These are phyloP conservation scores for Oceanodroma tethys DNA, from an alignment of 2,113 vertebrate genomes.

Conservation along the genomic window DNA sequence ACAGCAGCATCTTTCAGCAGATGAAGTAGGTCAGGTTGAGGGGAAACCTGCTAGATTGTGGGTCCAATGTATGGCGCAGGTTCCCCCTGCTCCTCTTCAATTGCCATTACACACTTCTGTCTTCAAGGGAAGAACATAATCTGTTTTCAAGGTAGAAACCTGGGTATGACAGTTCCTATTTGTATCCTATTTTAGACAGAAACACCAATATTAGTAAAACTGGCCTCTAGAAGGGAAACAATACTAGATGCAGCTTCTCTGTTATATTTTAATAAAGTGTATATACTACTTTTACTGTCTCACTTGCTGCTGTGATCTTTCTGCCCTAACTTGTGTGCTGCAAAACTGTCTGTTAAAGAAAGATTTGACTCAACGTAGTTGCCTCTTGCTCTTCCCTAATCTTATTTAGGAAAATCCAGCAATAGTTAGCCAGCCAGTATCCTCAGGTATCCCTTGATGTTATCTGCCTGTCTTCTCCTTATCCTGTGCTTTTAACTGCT, in stretches of 20 bases:
- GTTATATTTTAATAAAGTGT: not conserved
- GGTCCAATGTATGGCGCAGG: not conserved
- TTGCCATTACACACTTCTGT: not conserved
- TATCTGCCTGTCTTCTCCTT: constrained; percentile 19
- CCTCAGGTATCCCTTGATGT: not conserved
- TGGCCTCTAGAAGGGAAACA: not conserved
- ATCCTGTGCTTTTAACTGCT: not conserved
- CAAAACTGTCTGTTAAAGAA: not conserved
- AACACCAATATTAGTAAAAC: not conserved
- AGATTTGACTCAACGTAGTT: not conserved
- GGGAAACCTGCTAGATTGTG: not conserved
- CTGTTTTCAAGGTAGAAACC: not conserved
- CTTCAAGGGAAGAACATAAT: not conserved
- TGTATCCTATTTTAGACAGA: not conserved
- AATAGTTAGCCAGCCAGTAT: not conserved
- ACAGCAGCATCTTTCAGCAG: not conserved
- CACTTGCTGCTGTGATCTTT: not conserved
- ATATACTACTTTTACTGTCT: not conserved
- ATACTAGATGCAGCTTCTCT: not conserved
- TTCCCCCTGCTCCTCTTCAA: not conserved
- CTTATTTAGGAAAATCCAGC: not conserved
- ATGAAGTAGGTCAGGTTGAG: not conserved
- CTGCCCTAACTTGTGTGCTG: not conserved
- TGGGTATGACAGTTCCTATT: not conserved
- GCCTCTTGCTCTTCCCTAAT: not conserved